Evolutionary conservation across 2,113 vertebrate genomes (phyloP), one percentile per base, ranked within the genome.

Genomic region (Actenoides lindsayi): DNA sequence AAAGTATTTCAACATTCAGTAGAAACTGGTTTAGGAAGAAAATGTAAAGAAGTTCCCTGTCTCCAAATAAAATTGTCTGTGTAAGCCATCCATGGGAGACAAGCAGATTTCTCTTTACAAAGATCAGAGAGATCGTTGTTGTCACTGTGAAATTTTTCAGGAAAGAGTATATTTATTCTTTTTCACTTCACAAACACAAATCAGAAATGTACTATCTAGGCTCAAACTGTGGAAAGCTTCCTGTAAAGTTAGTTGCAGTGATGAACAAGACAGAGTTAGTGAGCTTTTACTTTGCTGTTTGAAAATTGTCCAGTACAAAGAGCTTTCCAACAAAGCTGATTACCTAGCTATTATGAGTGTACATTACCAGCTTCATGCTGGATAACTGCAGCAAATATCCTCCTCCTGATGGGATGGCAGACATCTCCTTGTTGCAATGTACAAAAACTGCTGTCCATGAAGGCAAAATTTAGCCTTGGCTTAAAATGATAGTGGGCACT

Each of bases 61-160:
- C 73, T 95, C 50, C 57, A 90, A 70, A 63, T 83, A 90, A 96
- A 89, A 76, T 79, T 88, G 50, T 65, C 37, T 79, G 23, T 48
- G 37, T 53, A 94, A 94, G 39, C 76, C 57, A 50, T 68, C 71
- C 83, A 71, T 60, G 19, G 53, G 44, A 70, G 44, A 73, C n/a
- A 62, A 89, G 23, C 42, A 80, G 33, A 76, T 44, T 62, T 93
- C 70, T 70, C 46, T 92, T 77, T 63, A 24, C 60, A 57, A 82
- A 63, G 62, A 94, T 62, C 69, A 71, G 16, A 48, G 67, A 77
- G 54, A 94, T 69, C 33, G 44, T 8, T 93, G 23, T 54, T 90
- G 60, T 91, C 24, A 13, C 19, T 81, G 33, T 68, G 21, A 76
- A 65, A 37, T 60, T 88, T 89, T 95, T 68, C 44, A 85, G 63